phyloP scores from a whole-genome alignment of 2,113 vertebrate genomes.

The Tauraco erythrolophus region DNA sequence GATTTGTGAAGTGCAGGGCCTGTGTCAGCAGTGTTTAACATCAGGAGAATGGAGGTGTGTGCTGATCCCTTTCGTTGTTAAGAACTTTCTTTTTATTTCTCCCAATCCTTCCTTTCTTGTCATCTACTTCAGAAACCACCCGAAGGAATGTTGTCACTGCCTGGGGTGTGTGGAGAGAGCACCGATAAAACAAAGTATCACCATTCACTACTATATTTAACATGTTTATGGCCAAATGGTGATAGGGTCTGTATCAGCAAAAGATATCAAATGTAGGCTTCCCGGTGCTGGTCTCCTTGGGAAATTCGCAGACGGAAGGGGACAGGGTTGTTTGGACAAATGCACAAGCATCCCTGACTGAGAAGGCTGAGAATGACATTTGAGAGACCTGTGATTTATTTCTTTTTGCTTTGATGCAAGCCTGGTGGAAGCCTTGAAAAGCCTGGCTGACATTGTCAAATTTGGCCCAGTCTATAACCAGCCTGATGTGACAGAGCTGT shows the following conservation, averaged over 20 bases:
- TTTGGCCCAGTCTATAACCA: not conserved
- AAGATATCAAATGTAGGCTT: accelerated
- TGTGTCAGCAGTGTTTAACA: conserved; percentile 61
- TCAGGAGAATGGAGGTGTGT: conserved; percentile 24
- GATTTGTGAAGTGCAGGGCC: conserved; percentile 21
- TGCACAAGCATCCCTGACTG: not conserved
- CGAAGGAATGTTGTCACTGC: not conserved
- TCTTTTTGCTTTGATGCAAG: not conserved
- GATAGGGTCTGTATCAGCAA: not conserved
- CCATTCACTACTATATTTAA: not conserved
- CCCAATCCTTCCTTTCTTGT: not conserved
- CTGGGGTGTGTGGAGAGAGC: not conserved
- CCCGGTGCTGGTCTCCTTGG: not conserved
- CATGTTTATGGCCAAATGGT: not conserved
- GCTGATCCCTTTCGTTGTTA: not conserved
- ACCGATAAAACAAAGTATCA: not conserved
- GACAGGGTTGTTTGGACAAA: not conserved
- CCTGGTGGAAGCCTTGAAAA: not conserved
- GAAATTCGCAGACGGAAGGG: not conserved
- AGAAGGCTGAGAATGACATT: not conserved
- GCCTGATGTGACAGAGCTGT: not conserved
- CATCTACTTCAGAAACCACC: not conserved
- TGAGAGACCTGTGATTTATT: not conserved
- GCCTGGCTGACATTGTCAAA: not conserved
- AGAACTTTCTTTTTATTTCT: not conserved